Conservation (phyloP, 2,797 vertebrate genomes). For the Trematomus bernacchii region DNA sequence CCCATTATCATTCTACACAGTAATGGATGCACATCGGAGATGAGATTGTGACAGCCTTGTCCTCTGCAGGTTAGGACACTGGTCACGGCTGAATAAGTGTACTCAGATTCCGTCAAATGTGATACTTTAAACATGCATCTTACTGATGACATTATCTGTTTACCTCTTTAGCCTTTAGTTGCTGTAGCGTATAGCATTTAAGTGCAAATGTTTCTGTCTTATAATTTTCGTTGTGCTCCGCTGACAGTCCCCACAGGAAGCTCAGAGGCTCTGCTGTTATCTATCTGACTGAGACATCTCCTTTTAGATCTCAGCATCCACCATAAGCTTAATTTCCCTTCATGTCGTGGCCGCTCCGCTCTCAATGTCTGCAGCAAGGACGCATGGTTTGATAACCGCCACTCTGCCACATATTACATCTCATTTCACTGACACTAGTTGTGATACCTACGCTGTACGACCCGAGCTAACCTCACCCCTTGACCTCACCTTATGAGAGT, state of each 20-base stretch:
- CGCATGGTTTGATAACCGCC: conserved; percentile 59
- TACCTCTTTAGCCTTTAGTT: conserved; percentile 10
- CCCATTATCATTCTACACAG: conserved; percentile 69
- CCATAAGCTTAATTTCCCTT: conserved; percentile 77
- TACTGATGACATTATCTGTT: conserved; percentile 24
- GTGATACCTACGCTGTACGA: conserved; percentile 14
- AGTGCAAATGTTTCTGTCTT: conserved; percentile 29
- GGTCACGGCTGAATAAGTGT: conserved; percentile 25
- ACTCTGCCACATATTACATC: conserved; percentile 61
- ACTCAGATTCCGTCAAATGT: conserved; percentile 44
- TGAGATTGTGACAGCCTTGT: conserved; percentile 74
- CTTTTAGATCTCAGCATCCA: conserved; percentile 66
- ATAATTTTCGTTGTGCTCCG: conserved; percentile 29
- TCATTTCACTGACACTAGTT: conserved; percentile 58
- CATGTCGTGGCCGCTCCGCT: conserved; percentile 49
- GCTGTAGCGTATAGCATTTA: background rate
- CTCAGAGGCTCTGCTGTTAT: conserved; percentile 45
- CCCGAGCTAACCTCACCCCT: conserved; percentile 31
- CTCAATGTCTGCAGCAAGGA: conserved; percentile 56
- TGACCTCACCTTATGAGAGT: conserved; percentile 58
- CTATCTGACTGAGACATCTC: conserved; percentile 80
- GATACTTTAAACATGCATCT: conserved; percentile 10
- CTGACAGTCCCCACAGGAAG: conserved; percentile 56
- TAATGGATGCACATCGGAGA: conserved; percentile 79
- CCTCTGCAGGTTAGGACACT: conserved; percentile 64